Conservation (phyloP, 2,797 vertebrate species). For the Eleutherodactylus coqui region DNA sequence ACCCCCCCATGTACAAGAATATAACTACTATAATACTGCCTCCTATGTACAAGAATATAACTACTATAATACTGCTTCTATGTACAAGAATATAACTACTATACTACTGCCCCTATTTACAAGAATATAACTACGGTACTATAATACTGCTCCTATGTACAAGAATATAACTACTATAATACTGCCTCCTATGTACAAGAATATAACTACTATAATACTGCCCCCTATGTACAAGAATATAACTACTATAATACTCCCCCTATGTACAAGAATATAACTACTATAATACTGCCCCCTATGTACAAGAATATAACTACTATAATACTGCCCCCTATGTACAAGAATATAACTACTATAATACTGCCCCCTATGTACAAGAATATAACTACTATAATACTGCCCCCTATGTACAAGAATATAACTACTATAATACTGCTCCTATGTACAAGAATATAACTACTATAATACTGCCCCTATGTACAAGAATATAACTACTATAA, state of each 20-base stretch:
- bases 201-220: slow-evolving; percentile 26
- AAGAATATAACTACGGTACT: background rate
- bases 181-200: slow-evolving; percentile 10
- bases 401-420: background rate
- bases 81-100: slow-evolving; percentile 17
- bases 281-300: background rate
- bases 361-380: slow-evolving; percentile 2
- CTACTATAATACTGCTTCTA: slow-evolving; percentile 5
- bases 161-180: slow-evolving; percentile 21
- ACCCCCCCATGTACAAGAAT: background rate
- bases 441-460: slow-evolving; percentile 3
- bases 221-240: slow-evolving; percentile 10
- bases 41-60: background rate
- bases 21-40: slow-evolving; percentile 13
- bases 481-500: background rate
- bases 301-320: slow-evolving; percentile 8
- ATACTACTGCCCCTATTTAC: background rate
- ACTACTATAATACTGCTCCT: background rate
- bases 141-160: slow-evolving; percentile 8
- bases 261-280: slow-evolving; percentile 13
- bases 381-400: slow-evolving; percentile 20
- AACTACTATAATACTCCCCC: slow-evolving; percentile 12
- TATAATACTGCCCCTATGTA: background rate
- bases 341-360: slow-evolving; percentile 13
- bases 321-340: background rate